phyloP scores from a whole-genome alignment of 2,888 invertebrate species.

The Orchesella flavescens region DNA sequence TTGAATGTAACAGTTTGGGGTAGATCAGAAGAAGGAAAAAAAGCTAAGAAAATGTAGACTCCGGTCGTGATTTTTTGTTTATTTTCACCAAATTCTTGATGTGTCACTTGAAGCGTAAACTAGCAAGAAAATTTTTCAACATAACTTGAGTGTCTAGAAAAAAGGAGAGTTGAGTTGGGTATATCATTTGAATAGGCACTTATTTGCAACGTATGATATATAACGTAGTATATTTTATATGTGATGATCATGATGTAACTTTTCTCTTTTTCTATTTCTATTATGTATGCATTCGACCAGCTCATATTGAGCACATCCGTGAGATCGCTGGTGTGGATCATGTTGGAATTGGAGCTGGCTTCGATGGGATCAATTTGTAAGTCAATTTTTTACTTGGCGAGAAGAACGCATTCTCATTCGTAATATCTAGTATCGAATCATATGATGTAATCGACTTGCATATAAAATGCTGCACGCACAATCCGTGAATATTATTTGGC shows the following conservation, averaged over 20 bases:
- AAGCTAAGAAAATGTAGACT: neutral
- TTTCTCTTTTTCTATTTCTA: neutral
- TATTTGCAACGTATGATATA: too few relatives aligned
- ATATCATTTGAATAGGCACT: too few relatives aligned
- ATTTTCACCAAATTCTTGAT: neutral
- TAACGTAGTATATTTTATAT: neutral
- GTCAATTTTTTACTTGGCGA: slow-evolving; percentile 74
- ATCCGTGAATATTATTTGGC: too few relatives aligned
- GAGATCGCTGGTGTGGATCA: slow-evolving; percentile 88
- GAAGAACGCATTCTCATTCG: too few relatives aligned
- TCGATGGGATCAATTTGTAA: slow-evolving; percentile 93
- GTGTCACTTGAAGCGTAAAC: neutral
- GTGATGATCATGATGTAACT: neutral
- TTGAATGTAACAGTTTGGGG: neutral
- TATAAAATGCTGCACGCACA: too few relatives aligned
- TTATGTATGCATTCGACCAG: slow-evolving; percentile 73
- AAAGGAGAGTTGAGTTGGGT: neutral
- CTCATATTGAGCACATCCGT: slow-evolving; percentile 90
- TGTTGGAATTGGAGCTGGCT: slow-evolving; percentile 88
- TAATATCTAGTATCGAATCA: too few relatives aligned
- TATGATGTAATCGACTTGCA: too few relatives aligned
- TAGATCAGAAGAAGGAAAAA: neutral
- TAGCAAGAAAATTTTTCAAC: neutral
- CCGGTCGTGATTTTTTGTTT: neutral
- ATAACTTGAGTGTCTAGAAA: neutral